A percentile compares a stretch with the other conserved stretches of the same genome.
Conservation (phyloP, 2,113 vertebrate genomes). For the Dendrocopos noguchii region DNA sequence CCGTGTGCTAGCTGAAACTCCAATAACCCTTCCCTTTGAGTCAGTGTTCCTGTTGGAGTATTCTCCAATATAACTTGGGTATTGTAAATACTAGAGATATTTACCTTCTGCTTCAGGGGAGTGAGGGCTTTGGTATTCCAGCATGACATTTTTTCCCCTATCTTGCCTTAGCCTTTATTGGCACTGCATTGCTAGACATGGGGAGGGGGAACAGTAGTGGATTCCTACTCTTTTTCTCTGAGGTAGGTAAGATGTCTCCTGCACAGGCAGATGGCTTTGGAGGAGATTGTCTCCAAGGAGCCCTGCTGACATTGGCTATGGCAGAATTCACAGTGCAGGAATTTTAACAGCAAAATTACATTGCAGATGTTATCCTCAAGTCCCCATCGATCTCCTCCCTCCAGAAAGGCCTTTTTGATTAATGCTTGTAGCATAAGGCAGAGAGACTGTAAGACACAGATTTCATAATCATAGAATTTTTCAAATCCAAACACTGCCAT, state of each 20-base stretch:
- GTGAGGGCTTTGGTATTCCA: constrained; percentile 14
- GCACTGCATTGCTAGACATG: background rate
- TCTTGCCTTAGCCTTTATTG: constrained; percentile 15
- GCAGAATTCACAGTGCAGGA: background rate
- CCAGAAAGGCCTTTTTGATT: background rate
- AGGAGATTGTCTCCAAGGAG: constrained; percentile 8
- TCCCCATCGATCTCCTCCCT: background rate
- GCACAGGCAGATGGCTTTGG: background rate
- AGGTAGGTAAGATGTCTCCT: background rate
- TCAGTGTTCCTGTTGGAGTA: background rate
- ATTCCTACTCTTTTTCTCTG: background rate
- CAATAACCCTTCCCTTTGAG: background rate
- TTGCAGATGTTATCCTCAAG: background rate
- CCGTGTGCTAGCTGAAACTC: background rate
- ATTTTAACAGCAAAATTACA: background rate
- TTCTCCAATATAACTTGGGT: constrained; percentile 23
- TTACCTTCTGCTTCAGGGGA: constrained; percentile 49
- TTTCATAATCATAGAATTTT: background rate
- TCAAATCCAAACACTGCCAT: background rate
- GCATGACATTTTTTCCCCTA: constrained; percentile 35
- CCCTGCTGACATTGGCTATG: background rate
- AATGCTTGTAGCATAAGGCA: background rate
- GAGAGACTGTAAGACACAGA: fast-evolving
- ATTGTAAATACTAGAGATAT: constrained; percentile 58
- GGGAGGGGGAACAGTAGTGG: background rate